Evolutionary conservation across 2,113 vertebrate species (phyloP), one percentile per base, ranked within the genome.

Genomic region (Oreocharis arfaki): DNA sequence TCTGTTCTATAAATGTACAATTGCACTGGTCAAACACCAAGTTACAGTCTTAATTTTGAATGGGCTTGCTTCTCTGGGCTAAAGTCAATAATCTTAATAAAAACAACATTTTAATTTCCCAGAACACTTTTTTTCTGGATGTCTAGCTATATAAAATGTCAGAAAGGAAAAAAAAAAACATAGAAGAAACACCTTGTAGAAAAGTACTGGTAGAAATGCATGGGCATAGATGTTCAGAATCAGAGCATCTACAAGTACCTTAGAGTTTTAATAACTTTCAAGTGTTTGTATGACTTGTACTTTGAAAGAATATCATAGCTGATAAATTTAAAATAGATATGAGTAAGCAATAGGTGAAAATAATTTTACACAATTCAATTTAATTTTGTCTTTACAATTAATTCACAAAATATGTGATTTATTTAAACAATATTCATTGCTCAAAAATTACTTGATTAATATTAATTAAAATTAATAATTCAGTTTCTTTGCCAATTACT

Each of bases 141-240:
- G 16, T 35, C 21, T 39, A 41, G 5, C 7, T 65, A 18, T 46
- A 37, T 28, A 64, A 76, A 94, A 82, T 13, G 1, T 42, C n/a
- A 76, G 8, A 32, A 61, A 65, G 6, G 3, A 9, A 37, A 35
- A 52, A 35, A 52, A 22, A 41, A 24, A 53, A 7, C 14, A 19
- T 5, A 42, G 30, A 57, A 35, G 1, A 26, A 52, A 18, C 0
- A 3, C 3, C 4, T 47, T 70, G 11, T n/a, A 12, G 23, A 76
- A 83, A 73, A 79, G 2, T 50, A 67, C 27, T 8, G 6, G 4
- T 46, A 65, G 15, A 90, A 88, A 80, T 7, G 0, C 46, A 46
- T 79, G 0, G 4, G 9, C 47, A 33, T 18, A 21, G 16, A 41
- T 14, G 15, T 57, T 92, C n/a, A 41, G 35, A 94, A 81, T 39